Percentiles rank a stretch among this genome's conserved stretches.
phyloP scores from a whole-genome alignment of 2,113 vertebrate species.

The Ursus arctos region DNA sequence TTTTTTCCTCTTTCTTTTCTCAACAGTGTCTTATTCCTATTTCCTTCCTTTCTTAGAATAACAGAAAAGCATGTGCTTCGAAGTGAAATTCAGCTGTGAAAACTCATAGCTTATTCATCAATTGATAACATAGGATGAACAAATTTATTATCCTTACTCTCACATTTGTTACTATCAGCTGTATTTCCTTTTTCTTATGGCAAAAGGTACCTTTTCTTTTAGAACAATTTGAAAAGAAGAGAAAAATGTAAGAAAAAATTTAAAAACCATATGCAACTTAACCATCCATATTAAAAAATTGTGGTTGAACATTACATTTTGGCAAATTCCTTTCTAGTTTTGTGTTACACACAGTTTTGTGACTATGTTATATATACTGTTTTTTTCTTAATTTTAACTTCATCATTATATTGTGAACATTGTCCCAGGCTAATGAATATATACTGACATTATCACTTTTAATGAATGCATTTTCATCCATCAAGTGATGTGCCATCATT shows the following conservation, averaged over 20 bases:
- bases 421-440: background rate
- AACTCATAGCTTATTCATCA: background rate
- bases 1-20: background rate
- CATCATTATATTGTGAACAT: slow-evolving; percentile 8
- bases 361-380: background rate
- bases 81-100: slow-evolving; percentile 45
- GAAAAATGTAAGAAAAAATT: background rate
- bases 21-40: background rate
- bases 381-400: background rate
- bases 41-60: slow-evolving; percentile 6
- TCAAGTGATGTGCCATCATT: background rate
- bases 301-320: background rate
- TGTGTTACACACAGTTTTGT: background rate
- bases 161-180: background rate
- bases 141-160: background rate
- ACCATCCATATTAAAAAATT: background rate
- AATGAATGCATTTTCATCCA: background rate
- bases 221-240: background rate
- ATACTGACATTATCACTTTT: slow-evolving; percentile 25
- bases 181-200: background rate
- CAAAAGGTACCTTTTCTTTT: background rate
- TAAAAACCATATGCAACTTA: background rate
- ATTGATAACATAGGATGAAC: background rate
- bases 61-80: background rate
- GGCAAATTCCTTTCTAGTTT: background rate